Conservation (phyloP, 1,140 invertebrate species). For the Papilio helenus region DNA sequence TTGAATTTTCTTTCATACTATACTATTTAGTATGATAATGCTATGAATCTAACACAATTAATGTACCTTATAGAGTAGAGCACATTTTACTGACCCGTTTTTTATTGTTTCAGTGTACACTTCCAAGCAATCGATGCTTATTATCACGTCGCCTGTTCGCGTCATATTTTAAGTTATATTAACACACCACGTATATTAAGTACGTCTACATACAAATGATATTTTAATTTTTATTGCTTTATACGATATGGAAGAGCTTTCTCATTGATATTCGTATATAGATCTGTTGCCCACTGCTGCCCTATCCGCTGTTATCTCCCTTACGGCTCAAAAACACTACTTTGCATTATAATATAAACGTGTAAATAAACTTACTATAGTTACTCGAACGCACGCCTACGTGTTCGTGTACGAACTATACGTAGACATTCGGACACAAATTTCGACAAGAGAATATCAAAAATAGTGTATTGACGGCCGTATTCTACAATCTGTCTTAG, state of each 20-base stretch:
- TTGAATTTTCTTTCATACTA: too few relatives aligned
- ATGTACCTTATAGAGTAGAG: not conserved
- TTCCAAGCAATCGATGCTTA: not conserved
- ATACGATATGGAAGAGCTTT: not conserved
- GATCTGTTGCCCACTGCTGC: slow-evolving; percentile 61
- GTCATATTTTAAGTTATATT: not conserved
- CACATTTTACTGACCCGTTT: not conserved
- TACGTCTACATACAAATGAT: slow-evolving; percentile 20
- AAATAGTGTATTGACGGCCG: slow-evolving; percentile 79
- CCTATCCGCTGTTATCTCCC: slow-evolving; percentile 59
- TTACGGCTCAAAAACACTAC: slow-evolving; percentile 75
- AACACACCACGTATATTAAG: slow-evolving; percentile 5
- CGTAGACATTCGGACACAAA: slow-evolving; percentile 76
- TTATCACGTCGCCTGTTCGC: not conserved
- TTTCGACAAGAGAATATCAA: slow-evolving; percentile 83
- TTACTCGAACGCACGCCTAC: slow-evolving; percentile 71
- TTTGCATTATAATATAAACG: slow-evolving; percentile 76
- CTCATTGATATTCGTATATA: not conserved
- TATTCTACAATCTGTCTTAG: slow-evolving; percentile 76
- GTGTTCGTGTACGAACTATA: slow-evolving; percentile 61
- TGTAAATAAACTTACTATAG: slow-evolving; percentile 82
- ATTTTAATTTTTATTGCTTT: slow-evolving; percentile 33
- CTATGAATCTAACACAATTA: too few relatives aligned
- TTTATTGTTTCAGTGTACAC: not conserved
- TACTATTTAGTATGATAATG: too few relatives aligned